Percentiles rank a stretch among this genome's conserved stretches.
phyloP scores from a whole-genome alignment of 1,140 invertebrate genomes.

The Penaeus vannamei region DNA sequence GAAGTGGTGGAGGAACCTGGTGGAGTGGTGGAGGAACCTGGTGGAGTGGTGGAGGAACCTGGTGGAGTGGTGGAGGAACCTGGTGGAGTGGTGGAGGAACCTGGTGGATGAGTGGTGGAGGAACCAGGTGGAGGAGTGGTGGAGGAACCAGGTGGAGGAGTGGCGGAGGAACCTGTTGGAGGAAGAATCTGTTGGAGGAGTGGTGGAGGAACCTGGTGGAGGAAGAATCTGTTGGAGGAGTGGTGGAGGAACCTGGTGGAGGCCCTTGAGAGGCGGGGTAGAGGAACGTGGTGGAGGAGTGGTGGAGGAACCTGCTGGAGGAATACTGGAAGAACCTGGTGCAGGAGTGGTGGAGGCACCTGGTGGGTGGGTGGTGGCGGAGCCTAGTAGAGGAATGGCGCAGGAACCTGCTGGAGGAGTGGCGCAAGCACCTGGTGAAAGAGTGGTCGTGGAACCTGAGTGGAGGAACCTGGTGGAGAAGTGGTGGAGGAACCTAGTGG shows the following conservation, averaged over 20 bases:
- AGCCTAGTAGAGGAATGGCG: not conserved
- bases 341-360: not conserved
- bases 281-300: too few species aligned
- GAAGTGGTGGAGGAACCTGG: not conserved
- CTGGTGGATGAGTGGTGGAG: not conserved
- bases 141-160: not conserved
- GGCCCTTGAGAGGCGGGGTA: not conserved
- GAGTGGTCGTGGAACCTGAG: too few species aligned
- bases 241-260: not conserved
- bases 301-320: too few species aligned
- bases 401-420: not conserved
- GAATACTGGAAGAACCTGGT: not conserved
- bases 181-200: not conserved
- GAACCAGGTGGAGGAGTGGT: not conserved
- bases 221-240: not conserved
- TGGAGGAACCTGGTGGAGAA: too few species aligned
- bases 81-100: too few species aligned
- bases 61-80: not conserved
- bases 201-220: not conserved
- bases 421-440: not conserved
- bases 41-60: not conserved
- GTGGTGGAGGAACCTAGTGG: not conserved
- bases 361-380: not conserved
- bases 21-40: conserved; percentile 2
- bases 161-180: not conserved